A percentile compares a stretch with the other conserved stretches of the same genome.
Evolutionary conservation across 2,797 vertebrate genomes (phyloP).

Genomic region (Lacerta viridis): DNA sequence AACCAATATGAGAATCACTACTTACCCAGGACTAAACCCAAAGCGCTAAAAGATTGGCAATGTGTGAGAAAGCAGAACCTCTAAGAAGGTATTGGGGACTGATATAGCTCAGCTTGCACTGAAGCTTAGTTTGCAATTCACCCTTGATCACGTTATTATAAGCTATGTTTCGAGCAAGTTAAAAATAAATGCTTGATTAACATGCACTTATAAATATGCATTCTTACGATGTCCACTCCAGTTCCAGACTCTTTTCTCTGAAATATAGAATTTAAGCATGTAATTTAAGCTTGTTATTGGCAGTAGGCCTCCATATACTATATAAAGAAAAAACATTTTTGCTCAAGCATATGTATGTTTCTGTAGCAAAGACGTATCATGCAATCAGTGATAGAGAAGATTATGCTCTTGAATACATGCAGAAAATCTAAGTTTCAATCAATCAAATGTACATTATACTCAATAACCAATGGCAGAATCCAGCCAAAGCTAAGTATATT

Average conservation of each 20-base stretch:
- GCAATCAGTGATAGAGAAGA: background rate
- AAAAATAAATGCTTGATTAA: slow-evolving; percentile 18
- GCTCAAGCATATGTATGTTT: background rate
- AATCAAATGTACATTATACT: background rate
- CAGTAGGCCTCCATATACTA: background rate
- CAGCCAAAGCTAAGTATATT: background rate
- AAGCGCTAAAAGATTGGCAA: background rate
- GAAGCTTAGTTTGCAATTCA: slow-evolving; percentile 50
- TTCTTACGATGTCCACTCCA: slow-evolving; percentile 2
- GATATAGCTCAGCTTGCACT: slow-evolving; percentile 45
- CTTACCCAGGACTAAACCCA: background rate
- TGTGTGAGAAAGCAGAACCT: slow-evolving; percentile 34
- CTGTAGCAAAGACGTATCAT: background rate
- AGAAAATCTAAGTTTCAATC: background rate
- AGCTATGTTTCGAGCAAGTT: slow-evolving; percentile 57
- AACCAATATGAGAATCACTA: slow-evolving; percentile 54
- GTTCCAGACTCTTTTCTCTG: background rate
- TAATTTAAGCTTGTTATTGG: background rate
- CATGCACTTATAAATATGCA: slow-evolving; percentile 46
- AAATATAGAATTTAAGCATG: background rate
- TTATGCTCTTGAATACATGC: background rate
- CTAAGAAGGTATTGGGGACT: slow-evolving; percentile 53
- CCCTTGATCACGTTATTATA: slow-evolving; percentile 55
- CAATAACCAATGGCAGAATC: background rate
- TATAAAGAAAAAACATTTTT: background rate